Percentiles rank a stretch among this genome's conserved stretches.
These are phyloP conservation scores for Leptinotarsa defecta DNA, from an alignment of 1,140 invertebrate genomes.

Conservation along the genomic window DNA sequence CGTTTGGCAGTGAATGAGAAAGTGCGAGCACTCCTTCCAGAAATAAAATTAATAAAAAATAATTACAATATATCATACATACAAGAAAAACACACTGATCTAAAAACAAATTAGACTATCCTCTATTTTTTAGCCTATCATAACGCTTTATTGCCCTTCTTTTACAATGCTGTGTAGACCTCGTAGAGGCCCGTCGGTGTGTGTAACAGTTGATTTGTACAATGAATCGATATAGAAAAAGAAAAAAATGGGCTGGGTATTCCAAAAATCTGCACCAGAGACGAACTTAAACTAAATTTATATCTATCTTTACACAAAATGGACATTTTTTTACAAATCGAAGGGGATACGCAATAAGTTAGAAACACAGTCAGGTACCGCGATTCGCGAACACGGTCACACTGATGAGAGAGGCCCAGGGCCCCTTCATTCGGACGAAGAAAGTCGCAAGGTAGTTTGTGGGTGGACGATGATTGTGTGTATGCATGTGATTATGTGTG, in stretches of 20 bases:
- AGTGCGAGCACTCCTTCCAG: constrained; percentile 34
- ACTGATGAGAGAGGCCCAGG: constrained; percentile 30
- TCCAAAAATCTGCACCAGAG: constrained; percentile 26
- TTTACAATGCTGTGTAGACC: constrained; percentile 8
- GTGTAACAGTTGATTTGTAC: constrained; percentile 32
- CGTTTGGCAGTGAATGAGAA: constrained; percentile 47
- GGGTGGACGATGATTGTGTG: constrained; percentile 29
- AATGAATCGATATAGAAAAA: constrained; percentile 35
- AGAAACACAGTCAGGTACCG: constrained; percentile 53
- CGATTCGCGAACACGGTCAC: constrained; percentile 47
- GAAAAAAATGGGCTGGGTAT: constrained; percentile 14
- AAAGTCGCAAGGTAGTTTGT: constrained; percentile 50
- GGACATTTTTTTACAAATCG: constrained; percentile 57
- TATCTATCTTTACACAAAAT: constrained; percentile 57
- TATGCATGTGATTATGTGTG: neutral
- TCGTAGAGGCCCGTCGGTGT: no score
- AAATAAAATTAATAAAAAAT: constrained; percentile 44
- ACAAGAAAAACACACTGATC: constrained; percentile 50
- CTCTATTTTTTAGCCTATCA: constrained; percentile 46
- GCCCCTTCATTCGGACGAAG: constrained; percentile 33
- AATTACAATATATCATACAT: constrained; percentile 51
- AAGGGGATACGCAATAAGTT: constrained; percentile 55
- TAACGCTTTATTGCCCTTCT: constrained; percentile 52
- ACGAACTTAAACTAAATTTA: constrained; percentile 57
- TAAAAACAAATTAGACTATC: constrained; percentile 51